A percentile compares a stretch with the other conserved stretches of the same genome.
Evolutionary conservation across 2,113 vertebrate genomes (phyloP).

Genomic region (Regulus satrapa): DNA sequence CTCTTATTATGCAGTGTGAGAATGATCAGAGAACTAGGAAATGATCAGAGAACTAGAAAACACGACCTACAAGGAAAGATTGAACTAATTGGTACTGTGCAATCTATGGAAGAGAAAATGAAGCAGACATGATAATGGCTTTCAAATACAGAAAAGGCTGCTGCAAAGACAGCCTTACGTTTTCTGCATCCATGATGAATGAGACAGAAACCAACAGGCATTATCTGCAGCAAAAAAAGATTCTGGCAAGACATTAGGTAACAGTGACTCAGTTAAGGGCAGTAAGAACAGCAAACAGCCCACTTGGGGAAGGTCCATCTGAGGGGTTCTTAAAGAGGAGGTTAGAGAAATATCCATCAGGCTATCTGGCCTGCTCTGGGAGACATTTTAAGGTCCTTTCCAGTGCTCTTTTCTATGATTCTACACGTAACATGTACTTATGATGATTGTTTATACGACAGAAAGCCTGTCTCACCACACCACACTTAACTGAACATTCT

Average conservation of each 20-base stretch:
- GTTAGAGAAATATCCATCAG: neutral
- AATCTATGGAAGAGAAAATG: slow-evolving; percentile 9
- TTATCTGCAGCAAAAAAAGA: neutral
- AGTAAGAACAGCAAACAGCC: neutral
- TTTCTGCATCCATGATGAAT: neutral
- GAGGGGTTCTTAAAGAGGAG: neutral
- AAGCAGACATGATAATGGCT: neutral
- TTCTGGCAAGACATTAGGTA: neutral
- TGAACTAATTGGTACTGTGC: slow-evolving; percentile 35
- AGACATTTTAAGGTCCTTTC: neutral
- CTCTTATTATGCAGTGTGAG: slow-evolving; percentile 11
- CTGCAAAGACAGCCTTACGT: neutral
- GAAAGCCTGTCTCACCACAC: neutral
- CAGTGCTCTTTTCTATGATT: neutral
- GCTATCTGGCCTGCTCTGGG: neutral
- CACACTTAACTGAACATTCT: neutral
- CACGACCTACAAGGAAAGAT: neutral
- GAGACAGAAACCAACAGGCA: neutral
- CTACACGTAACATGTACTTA: neutral
- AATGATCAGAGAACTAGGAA: slow-evolving; percentile 40
- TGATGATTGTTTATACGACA: neutral
- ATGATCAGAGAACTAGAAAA: slow-evolving; percentile 44
- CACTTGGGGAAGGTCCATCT: neutral
- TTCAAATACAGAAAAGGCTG: slow-evolving; percentile 7
- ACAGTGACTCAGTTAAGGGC: neutral